Evolutionary conservation across 2,888 invertebrate species (phyloP).

Genomic region (Nephrotoma guestfalica): DNA sequence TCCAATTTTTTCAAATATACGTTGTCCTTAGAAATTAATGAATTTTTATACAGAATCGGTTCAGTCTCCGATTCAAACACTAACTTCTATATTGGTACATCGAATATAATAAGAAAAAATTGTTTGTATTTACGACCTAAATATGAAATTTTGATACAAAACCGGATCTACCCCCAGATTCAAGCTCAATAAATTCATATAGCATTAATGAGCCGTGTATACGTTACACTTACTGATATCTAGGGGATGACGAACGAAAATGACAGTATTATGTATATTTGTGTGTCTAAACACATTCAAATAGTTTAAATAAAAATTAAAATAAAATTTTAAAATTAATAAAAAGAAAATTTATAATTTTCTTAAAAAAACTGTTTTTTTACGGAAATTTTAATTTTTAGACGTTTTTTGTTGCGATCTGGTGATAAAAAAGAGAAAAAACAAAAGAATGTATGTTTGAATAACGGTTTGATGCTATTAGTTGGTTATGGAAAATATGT

Average conservation of each 20-base stretch:
- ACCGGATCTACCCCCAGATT: not conserved
- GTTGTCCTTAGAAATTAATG: not conserved
- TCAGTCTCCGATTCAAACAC: not conserved
- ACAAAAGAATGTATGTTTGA: not conserved
- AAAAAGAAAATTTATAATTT: not conserved
- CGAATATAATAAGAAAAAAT: not conserved
- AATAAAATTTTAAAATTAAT: not conserved
- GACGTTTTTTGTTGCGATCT: not conserved
- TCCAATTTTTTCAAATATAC: not conserved
- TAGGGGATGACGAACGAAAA: not conserved
- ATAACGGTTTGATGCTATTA: not conserved
- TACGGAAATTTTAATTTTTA: not conserved
- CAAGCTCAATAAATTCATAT: not conserved
- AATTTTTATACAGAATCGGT: not conserved
- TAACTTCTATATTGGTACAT: not conserved
- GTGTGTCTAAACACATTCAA: not conserved
- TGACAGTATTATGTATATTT: not conserved
- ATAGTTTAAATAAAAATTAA: not conserved
- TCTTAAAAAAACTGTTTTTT: not conserved
- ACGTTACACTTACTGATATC: not conserved
- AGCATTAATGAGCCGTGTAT: not conserved
- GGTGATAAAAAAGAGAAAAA: not conserved
- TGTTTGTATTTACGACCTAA: not conserved
- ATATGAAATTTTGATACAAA: not conserved
- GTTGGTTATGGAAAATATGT: not conserved